Percentiles rank a stretch among this genome's conserved stretches.
Conservation (phyloP, 2,888 invertebrate genomes). For the Eledona agricola region DNA sequence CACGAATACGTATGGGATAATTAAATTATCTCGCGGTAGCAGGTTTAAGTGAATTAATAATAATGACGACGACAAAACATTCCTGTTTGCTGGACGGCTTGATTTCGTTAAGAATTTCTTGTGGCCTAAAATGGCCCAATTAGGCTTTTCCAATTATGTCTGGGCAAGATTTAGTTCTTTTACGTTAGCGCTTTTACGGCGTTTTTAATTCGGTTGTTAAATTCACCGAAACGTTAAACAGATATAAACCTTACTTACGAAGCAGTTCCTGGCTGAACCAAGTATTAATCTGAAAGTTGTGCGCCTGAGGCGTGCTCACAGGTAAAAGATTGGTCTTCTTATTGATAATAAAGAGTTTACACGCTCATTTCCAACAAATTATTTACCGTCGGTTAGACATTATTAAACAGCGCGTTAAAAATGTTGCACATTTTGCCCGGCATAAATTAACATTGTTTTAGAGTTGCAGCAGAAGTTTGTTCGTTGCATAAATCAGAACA, state of each 20-base stretch:
- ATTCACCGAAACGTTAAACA: conserved; percentile 6
- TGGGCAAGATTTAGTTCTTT: conserved; percentile 1
- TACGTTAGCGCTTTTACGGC: conserved; percentile 4
- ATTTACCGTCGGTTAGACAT: conserved; percentile 5
- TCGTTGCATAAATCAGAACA: neutral
- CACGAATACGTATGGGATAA: too few relatives aligned
- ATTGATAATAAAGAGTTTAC: conserved; percentile 26
- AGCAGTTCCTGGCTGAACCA: conserved; percentile 19
- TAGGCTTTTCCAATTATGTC: too few relatives aligned
- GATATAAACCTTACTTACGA: conserved; percentile 23
- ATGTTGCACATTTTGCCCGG: conserved; percentile 8
- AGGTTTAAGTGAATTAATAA: too few relatives aligned
- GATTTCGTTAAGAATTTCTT: too few relatives aligned
- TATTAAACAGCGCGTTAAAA: conserved; percentile 19
- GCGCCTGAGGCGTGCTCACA: conserved; percentile 10
- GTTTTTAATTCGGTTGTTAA: conserved; percentile 3
- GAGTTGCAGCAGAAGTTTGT: conserved; percentile 1
- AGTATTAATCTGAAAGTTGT: conserved; percentile 23
- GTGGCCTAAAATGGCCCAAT: too few relatives aligned
- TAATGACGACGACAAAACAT: too few relatives aligned
- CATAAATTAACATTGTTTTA: neutral
- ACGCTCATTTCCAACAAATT: conserved; percentile 11
- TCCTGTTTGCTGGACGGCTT: too few relatives aligned
- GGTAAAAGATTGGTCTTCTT: conserved; percentile 26
- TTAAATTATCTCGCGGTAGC: too few relatives aligned